Conservation (phyloP, 2,797 vertebrate genomes). For the Cryptoblepharus egeriae region DNA sequence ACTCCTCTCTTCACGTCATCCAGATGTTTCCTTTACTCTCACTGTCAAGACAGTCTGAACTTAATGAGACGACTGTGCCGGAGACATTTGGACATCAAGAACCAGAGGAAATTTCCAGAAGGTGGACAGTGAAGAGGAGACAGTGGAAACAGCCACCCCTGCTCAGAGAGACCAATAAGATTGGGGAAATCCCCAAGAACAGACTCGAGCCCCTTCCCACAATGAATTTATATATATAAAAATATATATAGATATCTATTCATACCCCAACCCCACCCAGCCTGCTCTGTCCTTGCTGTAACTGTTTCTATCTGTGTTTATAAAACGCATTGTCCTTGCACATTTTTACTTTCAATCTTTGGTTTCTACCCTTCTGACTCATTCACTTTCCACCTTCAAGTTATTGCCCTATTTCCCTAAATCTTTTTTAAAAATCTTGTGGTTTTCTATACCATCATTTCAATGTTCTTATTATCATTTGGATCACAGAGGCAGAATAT, state of each 20-base stretch:
- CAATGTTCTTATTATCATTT: slow-evolving; percentile 54
- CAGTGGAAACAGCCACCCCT: slow-evolving; percentile 48
- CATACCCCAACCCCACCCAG: slow-evolving; percentile 68
- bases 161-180: slow-evolving; percentile 72
- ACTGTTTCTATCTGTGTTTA: slow-evolving; percentile 83
- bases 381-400: slow-evolving; percentile 28
- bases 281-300: slow-evolving; percentile 81
- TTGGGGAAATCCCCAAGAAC: slow-evolving; percentile 64
- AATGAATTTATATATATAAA: slow-evolving; percentile 80
- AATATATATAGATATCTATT: slow-evolving; percentile 77
- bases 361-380: slow-evolving; percentile 30
- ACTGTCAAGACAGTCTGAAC: slow-evolving; percentile 72
- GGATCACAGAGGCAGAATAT: slow-evolving; percentile 66
- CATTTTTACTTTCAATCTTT: slow-evolving; percentile 81
- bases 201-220: slow-evolving; percentile 64
- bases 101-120: slow-evolving; percentile 64
- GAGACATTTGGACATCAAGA: slow-evolving; percentile 66
- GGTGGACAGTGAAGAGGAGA: slow-evolving; percentile 69
- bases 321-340: slow-evolving; percentile 82
- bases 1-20: slow-evolving; percentile 52
- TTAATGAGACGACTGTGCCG: slow-evolving; percentile 66
- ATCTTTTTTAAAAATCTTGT: slow-evolving; percentile 31
- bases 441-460: slow-evolving; percentile 71
- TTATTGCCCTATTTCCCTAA: slow-evolving; percentile 69
- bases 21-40: slow-evolving; percentile 61